Conservation (phyloP, 1,140 invertebrate genomes). For the Acromyrmex charruanus region DNA sequence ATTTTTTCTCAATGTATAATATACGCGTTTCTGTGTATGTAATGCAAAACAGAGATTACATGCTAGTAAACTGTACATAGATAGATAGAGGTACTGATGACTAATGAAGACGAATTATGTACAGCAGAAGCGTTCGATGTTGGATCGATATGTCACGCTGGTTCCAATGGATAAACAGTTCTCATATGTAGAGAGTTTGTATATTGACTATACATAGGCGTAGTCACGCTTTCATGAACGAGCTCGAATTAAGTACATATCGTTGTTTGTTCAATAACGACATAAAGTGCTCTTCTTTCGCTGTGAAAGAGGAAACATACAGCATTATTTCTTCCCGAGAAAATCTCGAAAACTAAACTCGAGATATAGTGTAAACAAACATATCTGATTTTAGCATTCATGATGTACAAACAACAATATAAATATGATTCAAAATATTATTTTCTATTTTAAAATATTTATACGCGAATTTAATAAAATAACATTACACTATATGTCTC, state of each 20-base stretch:
- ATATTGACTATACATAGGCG: neutral
- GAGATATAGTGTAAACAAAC: neutral
- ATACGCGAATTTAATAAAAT: neutral
- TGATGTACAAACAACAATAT: neutral
- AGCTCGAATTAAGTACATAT: slow-evolving; percentile 52
- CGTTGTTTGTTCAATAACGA: slow-evolving; percentile 60
- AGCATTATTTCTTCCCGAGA: neutral
- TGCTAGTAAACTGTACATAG: neutral
- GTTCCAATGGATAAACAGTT: slow-evolving; percentile 41
- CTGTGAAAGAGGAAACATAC: neutral
- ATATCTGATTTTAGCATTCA: neutral
- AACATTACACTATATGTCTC: neutral
- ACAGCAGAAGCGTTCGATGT: slow-evolving; percentile 23
- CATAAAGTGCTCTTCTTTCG: slow-evolving; percentile 43
- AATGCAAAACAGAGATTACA: neutral
- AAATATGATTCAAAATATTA: slow-evolving; percentile 7
- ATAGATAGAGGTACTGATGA: neutral
- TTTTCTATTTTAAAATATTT: neutral
- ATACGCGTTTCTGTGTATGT: neutral
- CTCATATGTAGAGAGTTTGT: slow-evolving; percentile 9
- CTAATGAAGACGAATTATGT: slow-evolving; percentile 50
- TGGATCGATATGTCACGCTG: slow-evolving; percentile 52
- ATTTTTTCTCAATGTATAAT: neutral
- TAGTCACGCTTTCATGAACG: slow-evolving; percentile 51
- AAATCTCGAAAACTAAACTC: slow-evolving; percentile 16